phyloP scores from a whole-genome alignment of 2,113 vertebrate genomes.

The Trematocara nigrifrons region DNA sequence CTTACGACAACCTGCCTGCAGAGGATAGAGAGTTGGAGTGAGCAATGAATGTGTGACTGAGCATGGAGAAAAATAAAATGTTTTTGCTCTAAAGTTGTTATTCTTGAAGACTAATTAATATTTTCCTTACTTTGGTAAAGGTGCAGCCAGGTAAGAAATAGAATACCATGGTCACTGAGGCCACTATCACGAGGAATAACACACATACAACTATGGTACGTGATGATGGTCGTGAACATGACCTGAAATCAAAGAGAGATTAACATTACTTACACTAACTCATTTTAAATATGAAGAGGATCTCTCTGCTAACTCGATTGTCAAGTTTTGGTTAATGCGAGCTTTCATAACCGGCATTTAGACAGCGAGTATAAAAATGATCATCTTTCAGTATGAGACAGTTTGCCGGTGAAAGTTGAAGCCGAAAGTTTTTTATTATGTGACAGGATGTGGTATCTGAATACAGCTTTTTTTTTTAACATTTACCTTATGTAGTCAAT shows the following conservation, averaged over 20 bases:
- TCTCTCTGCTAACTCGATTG: neutral
- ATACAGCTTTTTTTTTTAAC: neutral
- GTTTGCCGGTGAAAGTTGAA: neutral
- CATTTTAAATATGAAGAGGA: neutral
- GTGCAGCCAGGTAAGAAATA: slow-evolving; percentile 89
- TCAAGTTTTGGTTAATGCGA: neutral
- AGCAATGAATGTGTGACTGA: neutral
- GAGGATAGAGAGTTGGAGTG: neutral
- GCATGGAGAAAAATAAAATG: neutral
- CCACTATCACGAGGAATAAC: slow-evolving; percentile 77
- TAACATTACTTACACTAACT: neutral
- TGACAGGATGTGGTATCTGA: neutral
- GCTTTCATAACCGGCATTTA: neutral
- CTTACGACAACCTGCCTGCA: slow-evolving; percentile 80
- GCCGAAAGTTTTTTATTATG: neutral
- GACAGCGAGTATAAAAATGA: neutral
- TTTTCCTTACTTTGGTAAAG: slow-evolving; percentile 82
- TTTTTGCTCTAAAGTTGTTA: neutral
- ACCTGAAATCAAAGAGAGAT: slow-evolving; percentile 24
- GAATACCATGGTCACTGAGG: slow-evolving; percentile 80
- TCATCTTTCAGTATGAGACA: neutral
- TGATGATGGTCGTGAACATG: slow-evolving; percentile 76
- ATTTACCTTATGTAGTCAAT: neutral
- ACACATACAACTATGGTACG: slow-evolving; percentile 78
- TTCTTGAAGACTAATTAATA: neutral